Conservation (phyloP, 2,797 vertebrate genomes). For the Sebastes trivittatus region DNA sequence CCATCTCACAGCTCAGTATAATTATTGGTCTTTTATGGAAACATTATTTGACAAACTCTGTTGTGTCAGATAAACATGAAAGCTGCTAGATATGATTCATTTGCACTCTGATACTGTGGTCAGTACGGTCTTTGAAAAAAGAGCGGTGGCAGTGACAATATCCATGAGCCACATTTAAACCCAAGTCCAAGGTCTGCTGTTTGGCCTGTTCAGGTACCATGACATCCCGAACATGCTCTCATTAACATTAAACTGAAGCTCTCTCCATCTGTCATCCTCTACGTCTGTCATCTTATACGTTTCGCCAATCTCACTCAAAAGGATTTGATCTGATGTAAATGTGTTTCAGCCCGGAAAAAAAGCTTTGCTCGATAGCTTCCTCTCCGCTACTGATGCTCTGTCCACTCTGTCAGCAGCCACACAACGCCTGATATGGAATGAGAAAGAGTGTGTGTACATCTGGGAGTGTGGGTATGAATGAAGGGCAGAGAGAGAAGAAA, state of each 20-base stretch:
- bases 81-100: background rate
- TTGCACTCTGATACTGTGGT: background rate
- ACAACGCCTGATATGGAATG: slow-evolving; percentile 41
- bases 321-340: slow-evolving; percentile 43
- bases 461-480: slow-evolving; percentile 37
- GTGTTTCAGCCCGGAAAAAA: background rate
- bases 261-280: slow-evolving; percentile 7
- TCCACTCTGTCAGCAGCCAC: slow-evolving; percentile 20
- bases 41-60: background rate
- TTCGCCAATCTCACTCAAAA: background rate
- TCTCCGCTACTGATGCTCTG: slow-evolving; percentile 7
- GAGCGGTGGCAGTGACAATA: background rate
- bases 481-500: slow-evolving; percentile 19
- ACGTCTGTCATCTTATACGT: background rate
- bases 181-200: background rate
- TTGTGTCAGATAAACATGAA: background rate
- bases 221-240: background rate
- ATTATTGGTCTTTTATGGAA: background rate
- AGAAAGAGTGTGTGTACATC: slow-evolving; percentile 19
- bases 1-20: background rate
- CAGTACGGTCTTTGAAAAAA: background rate
- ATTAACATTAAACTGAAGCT: background rate
- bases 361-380: slow-evolving; percentile 22
- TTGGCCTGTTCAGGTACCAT: background rate
- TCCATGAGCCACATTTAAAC: slow-evolving; percentile 9